These are phyloP conservation scores for Pelodiscus sinensis DNA, from an alignment of 2,113 vertebrate genomes.

Conservation along the genomic window DNA sequence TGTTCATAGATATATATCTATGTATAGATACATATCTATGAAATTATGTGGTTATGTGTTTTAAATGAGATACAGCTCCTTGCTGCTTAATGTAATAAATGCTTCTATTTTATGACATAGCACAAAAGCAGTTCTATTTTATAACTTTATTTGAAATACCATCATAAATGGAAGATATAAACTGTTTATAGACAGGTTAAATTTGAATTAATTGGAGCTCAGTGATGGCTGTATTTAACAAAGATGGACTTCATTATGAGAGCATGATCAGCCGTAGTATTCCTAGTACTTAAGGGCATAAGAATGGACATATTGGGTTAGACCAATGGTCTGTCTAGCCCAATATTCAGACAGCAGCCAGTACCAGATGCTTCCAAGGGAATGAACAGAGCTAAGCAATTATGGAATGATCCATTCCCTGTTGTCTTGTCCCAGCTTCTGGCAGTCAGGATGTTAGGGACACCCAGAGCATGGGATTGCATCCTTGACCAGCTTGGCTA, in stretches of 20 bases:
- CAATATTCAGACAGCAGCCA: neutral
- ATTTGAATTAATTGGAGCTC: slow-evolving; percentile 71
- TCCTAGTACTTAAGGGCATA: slow-evolving; percentile 14
- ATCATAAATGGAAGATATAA: slow-evolving; percentile 80
- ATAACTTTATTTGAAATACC: slow-evolving; percentile 78
- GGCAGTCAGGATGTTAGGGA: neutral
- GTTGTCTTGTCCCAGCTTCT: neutral
- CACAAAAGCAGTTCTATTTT: slow-evolving; percentile 76
- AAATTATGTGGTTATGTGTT: slow-evolving; percentile 86
- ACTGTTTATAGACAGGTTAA: slow-evolving; percentile 73
- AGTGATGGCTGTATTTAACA: slow-evolving; percentile 54
- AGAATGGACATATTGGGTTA: neutral
- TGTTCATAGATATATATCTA: slow-evolving; percentile 83
- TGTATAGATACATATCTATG: slow-evolving; percentile 82
- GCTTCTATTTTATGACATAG: slow-evolving; percentile 76
- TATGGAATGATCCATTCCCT: neutral
- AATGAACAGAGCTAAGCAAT: neutral
- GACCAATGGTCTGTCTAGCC: neutral
- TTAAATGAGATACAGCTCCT: slow-evolving; percentile 83
- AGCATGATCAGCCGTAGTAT: slow-evolving; percentile 19
- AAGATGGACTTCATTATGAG: slow-evolving; percentile 65
- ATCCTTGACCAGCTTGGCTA: neutral
- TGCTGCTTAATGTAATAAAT: slow-evolving; percentile 79
- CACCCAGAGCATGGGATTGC: neutral
- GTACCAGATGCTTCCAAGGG: neutral